A percentile compares a stretch with the other conserved stretches of the same genome.
Evolutionary conservation across 2,888 invertebrate genomes (phyloP).

Genomic region (Lacanobia oleracea): DNA sequence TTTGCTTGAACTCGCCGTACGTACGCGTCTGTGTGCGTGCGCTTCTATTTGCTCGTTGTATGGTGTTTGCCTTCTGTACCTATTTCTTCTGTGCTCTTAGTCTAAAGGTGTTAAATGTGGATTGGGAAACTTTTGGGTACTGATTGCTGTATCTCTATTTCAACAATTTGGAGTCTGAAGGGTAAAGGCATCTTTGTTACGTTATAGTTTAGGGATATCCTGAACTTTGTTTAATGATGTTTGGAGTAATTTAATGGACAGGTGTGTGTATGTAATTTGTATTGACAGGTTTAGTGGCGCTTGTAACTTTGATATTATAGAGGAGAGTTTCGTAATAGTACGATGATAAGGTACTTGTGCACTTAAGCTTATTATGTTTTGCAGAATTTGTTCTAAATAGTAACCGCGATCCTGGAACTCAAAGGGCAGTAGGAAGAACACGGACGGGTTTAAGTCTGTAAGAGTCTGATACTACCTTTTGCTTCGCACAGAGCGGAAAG

Average conservation of each 20-base stretch:
- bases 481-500: too few relatives aligned
- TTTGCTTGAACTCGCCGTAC: not conserved
- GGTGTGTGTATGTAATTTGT: conserved; percentile 45
- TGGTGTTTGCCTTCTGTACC: conserved; percentile 5
- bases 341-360: not conserved
- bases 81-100: not conserved
- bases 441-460: too few relatives aligned
- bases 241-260: conserved; percentile 39
- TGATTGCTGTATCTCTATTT: conserved; percentile 63
- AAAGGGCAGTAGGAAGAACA: too few relatives aligned
- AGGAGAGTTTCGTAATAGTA: not conserved
- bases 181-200: conserved; percentile 48
- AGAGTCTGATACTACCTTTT: too few relatives aligned
- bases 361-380: not conserved
- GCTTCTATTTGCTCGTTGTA: not conserved
- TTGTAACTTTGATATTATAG: conserved; percentile 20
- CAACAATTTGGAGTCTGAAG: conserved; percentile 45
- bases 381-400: too few relatives aligned
- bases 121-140: conserved; percentile 64
- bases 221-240: conserved; percentile 33
- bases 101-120: conserved; percentile 65
- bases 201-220: conserved; percentile 33
- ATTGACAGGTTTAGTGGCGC: conserved; percentile 35
- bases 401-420: too few relatives aligned
- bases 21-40: not conserved